Evolutionary conservation across 1,140 invertebrate species (phyloP).

Genomic region (Pissodes strobi): DNA sequence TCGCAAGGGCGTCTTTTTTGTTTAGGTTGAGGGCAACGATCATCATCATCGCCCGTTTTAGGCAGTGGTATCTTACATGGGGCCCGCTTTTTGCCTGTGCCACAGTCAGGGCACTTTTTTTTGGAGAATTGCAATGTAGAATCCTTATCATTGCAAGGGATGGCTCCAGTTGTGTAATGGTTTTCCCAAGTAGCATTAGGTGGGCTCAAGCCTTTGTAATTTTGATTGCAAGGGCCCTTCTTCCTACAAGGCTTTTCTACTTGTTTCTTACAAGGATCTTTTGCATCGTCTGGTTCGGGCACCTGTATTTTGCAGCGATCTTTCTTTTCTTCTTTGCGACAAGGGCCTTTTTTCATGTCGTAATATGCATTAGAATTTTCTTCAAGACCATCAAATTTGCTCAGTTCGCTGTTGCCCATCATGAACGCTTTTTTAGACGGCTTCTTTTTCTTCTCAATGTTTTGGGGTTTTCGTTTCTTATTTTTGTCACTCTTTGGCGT

Average conservation of each 20-base stretch:
- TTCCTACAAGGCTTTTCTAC: too few relatives aligned
- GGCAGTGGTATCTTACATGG: constrained; percentile 10
- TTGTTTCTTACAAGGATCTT: too few relatives aligned
- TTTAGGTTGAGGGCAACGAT: neutral
- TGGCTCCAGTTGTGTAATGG: neutral
- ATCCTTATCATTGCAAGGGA: neutral
- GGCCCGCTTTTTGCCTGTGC: constrained; percentile 2
- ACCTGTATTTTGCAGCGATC: too few relatives aligned
- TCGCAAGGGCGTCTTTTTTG: neutral
- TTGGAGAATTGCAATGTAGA: neutral
- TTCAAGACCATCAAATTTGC: neutral
- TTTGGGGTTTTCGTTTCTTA: neutral
- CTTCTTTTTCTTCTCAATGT: neutral
- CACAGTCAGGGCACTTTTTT: constrained; percentile 25
- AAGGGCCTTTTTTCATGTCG: neutral
- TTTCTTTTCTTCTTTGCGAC: too few relatives aligned
- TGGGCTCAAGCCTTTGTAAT: too few relatives aligned
- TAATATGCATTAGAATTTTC: neutral
- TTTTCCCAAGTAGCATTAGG: neutral
- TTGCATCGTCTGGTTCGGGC: neutral
- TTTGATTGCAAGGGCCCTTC: neutral
- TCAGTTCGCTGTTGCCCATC: neutral
- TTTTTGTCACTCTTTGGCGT: neutral
- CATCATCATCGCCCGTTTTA: constrained; percentile 5
- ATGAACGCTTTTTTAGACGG: neutral